Evolutionary conservation across 1,140 invertebrate genomes (phyloP).

Genomic region (Propsilocerus akamusi): DNA sequence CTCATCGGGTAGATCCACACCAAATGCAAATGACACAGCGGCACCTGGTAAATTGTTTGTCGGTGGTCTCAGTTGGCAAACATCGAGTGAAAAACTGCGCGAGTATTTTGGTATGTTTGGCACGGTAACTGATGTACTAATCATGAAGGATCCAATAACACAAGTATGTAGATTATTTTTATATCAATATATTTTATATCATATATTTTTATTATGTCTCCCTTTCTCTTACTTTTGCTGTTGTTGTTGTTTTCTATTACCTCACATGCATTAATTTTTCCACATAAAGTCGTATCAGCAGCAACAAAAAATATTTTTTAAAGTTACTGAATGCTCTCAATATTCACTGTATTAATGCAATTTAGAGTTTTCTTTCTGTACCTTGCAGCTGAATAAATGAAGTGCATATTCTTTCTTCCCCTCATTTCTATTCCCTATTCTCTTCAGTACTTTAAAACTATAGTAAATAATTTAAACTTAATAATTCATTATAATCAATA

Average conservation of each 20-base stretch:
- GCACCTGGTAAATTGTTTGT: conserved; percentile 80
- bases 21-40: conserved; percentile 41
- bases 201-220: conserved; percentile 1
- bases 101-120: conserved; percentile 86
- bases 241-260: neutral
- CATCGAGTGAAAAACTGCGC: conserved; percentile 71
- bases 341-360: too few relatives aligned
- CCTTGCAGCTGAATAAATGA: too few relatives aligned
- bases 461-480: neutral
- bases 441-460: neutral
- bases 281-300: neutral
- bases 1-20: conserved; percentile 55
- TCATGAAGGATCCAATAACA: conserved; percentile 86
- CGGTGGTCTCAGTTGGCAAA: conserved; percentile 80
- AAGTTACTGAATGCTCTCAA: too few relatives aligned
- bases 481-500: too few relatives aligned
- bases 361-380: too few relatives aligned
- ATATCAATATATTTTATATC: conserved; percentile 4
- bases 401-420: too few relatives aligned
- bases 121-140: conserved; percentile 76
- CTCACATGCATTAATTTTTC: neutral
- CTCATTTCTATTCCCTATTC: neutral
- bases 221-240: neutral
- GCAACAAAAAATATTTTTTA: neutral
- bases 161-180: conserved; percentile 42